Conservation (phyloP, 2,113 vertebrate genomes). For the Vanacampus margaritifer region DNA sequence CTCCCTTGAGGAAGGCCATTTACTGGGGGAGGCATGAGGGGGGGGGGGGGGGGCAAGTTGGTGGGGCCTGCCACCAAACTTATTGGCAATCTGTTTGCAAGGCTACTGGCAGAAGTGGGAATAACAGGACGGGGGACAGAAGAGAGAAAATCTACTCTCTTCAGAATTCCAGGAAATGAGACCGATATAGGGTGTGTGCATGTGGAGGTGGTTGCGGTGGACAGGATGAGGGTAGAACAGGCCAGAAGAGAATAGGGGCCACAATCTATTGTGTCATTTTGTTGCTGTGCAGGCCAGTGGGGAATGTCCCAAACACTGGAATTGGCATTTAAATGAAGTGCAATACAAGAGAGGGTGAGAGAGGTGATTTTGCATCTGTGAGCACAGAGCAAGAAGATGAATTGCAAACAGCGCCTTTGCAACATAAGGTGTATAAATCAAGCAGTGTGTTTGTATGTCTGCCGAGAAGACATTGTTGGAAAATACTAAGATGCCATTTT, state of each 20-base stretch:
- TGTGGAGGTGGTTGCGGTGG: constrained; percentile 16
- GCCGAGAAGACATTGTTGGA: constrained; percentile 17
- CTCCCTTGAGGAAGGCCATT: constrained; percentile 62
- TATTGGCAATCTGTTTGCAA: constrained; percentile 78
- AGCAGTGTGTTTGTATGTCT: constrained; percentile 28
- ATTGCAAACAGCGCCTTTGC: constrained; percentile 38
- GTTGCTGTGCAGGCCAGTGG: constrained; percentile 28
- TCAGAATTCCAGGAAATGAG: constrained; percentile 42
- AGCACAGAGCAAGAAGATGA: constrained; percentile 43
- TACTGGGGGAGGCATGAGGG: constrained; percentile 39
- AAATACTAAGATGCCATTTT: constrained; percentile 39
- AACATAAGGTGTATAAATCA: constrained; percentile 44
- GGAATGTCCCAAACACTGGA: constrained; percentile 36
- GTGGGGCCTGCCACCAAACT: constrained; percentile 61
- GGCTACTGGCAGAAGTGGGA: constrained; percentile 48
- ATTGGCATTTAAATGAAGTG: constrained; percentile 61
- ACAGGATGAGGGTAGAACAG: constrained; percentile 37
- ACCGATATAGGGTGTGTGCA: constrained; percentile 17
- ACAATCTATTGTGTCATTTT: constrained; percentile 55
- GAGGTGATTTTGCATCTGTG: constrained; percentile 35
- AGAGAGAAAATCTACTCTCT: constrained; percentile 56
- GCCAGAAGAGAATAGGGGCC: constrained; percentile 18
- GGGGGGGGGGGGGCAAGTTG: constrained; percentile 44
- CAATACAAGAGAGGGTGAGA: constrained; percentile 29
- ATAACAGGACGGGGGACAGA: constrained; percentile 57